Base-by-base conservation (phyloP, 2,888 invertebrate genomes). In the Ypsolopha scabrella region DNA sequence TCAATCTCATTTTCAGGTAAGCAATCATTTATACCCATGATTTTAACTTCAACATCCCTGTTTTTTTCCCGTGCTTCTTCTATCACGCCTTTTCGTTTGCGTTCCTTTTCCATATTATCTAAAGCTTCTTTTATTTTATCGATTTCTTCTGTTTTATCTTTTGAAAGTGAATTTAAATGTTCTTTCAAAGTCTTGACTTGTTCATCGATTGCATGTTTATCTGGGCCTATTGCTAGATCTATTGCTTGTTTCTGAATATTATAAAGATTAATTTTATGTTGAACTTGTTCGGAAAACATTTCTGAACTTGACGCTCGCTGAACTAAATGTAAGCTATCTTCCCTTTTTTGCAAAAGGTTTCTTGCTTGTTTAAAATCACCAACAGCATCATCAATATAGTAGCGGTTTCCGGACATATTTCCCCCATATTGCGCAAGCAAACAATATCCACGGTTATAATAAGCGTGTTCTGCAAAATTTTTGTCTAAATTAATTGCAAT, bases 221-320 rank as follows among this genome's bases (percentile, higher is more conserved):
- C 53, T 7, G 56, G 56, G 9, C 56, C 56, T 9, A 56, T 54
- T 9, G 56, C 56, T 8, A 54, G 45, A 34, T 56, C 56, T 14
- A 56, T 56, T 6, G 51, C 41, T 9, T 56, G 52, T 50, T 56
- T 56, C 45, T 52, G 51, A 41, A 54, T 33, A 14, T 50, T 52
- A 10, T 53, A 56, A 9, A 56, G 50, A 34, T 53, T 54, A 13
- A 56, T 44, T 52, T 56, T 56, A 36, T 53, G 51, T 6, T 39
- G 50, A 9, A 56, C 46, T 54, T 56, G 56, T 48, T 56, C 53
- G 33, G 54, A 56, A 51, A 56, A 56, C 4, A 54, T 50, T 39
- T 52, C 54, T 44, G 47, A 45, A 10, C 41, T 51, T 41, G 56
- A 54, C 11, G 56, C 56, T 13, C 51, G 52, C 51, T 56, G 56